These are phyloP conservation scores for Camponotus vicinus DNA, from an alignment of 1,140 invertebrate species.

Conservation along the genomic window DNA sequence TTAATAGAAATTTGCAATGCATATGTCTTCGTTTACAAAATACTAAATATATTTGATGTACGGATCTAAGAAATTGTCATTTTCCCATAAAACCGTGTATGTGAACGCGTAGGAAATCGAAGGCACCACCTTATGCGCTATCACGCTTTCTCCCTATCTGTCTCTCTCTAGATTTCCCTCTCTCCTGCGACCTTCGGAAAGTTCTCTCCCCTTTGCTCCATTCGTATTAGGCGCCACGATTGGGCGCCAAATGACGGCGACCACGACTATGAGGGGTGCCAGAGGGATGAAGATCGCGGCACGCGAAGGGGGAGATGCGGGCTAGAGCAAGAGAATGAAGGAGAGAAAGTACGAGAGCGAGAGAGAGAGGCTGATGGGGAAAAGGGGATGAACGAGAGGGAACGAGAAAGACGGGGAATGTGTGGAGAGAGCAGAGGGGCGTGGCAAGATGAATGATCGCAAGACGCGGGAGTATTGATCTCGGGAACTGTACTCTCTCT, in stretches of 20 bases:
- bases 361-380: conserved; percentile 65
- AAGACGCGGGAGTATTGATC: conserved; percentile 87
- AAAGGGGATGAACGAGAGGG: conserved; percentile 65
- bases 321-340: conserved; percentile 65
- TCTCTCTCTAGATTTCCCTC: conserved; percentile 7
- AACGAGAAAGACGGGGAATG: conserved; percentile 69
- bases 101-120: conserved; percentile 35
- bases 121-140: conserved; percentile 54
- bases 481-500: conserved; percentile 79
- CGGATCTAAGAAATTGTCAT: conserved; percentile 37
- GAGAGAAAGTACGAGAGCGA: conserved; percentile 65
- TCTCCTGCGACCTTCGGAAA: conserved; percentile 44
- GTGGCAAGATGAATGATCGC: conserved; percentile 87
- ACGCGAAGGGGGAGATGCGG: conserved; percentile 69
- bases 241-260: conserved; percentile 71
- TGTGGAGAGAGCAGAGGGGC: conserved; percentile 84
- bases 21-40: background rate
- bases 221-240: conserved; percentile 70
- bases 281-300: conserved; percentile 72
- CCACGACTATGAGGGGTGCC: conserved; percentile 67
- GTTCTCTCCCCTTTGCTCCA: conserved; percentile 56
- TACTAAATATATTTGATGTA: conserved; percentile 5
- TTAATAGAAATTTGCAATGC: too few relatives aligned
- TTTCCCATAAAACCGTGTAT: conserved; percentile 38
- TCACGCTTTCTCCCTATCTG: conserved; percentile 37